Evolutionary conservation across 2,113 vertebrate species (phyloP), one percentile per base, ranked within the genome.

Genomic region (Odobenus rosmarus): DNA sequence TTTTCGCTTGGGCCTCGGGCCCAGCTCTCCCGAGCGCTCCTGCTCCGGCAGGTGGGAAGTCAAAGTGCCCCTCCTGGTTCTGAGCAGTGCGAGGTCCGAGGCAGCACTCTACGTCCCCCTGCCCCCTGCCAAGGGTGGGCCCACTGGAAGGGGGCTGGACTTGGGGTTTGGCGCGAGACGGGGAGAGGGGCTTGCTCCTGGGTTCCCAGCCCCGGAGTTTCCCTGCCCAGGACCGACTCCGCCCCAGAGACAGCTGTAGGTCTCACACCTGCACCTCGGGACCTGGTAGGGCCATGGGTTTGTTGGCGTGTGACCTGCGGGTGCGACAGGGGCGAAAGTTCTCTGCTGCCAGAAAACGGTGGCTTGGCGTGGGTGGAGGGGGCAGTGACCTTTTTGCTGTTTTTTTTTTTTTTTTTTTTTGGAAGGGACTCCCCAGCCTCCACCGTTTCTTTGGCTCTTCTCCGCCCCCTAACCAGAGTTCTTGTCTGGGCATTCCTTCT

Each of bases 401-500:
- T n/a, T 39, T 59, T 67, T 42, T 64, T 46, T 26, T n/a, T 67
- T 14, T 85, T 69, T 42, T 24, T 89, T 88, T 53, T 92, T 94
- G 61, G 16, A 74, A 67, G 87, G 49, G 23, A 49, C 46, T 89
- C 16, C 13, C 72, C 31, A 49, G 53, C 7, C 39, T 39, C 62
- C 51, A 67, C 36, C 36, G 64, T 51, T 71, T 76, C 57, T 85
- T 26, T 81, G 85, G 49, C n/a, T 92, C n/a, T 84, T 84, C 55
- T 36, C 87, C 39, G 53, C 55, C 90, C 92, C 92, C 76, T 61
- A 51, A 13, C 46, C 39, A 1, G 39, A 57, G n/a, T 83, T 97
- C 89, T 39, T 18, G 46, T 71, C 81, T 96, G 88, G 96, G 90
- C 96, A 79, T 92, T 97, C 90, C n/a, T 97, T 42, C 39, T 92